These are phyloP conservation scores for Eudyptes chrysolophus DNA, from an alignment of 2,113 vertebrate genomes.

Conservation along the genomic window DNA sequence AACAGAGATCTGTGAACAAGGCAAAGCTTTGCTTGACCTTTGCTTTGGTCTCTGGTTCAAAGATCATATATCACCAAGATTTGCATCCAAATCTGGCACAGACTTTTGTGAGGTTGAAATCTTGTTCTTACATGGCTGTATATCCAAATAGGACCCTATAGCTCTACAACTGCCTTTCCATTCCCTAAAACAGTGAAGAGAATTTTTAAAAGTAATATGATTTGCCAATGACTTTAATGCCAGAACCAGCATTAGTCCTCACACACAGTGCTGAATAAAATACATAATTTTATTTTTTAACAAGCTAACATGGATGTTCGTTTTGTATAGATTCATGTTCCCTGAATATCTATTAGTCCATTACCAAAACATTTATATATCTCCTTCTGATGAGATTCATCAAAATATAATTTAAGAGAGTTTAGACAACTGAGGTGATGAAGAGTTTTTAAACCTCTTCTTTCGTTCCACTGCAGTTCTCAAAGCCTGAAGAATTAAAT, in stretches of 20 bases:
- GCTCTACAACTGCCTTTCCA: neutral
- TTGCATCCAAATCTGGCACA: neutral
- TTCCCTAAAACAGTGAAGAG: neutral
- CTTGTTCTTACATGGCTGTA: neutral
- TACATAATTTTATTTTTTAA: neutral
- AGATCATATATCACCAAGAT: neutral
- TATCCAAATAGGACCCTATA: neutral
- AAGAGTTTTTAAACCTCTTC: neutral
- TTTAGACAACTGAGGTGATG: neutral
- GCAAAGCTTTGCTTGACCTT: neutral
- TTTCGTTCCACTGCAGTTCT: conserved; percentile 50
- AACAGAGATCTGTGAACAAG: neutral
- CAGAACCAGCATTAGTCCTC: neutral
- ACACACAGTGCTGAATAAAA: neutral
- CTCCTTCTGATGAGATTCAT: neutral
- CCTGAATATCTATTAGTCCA: neutral
- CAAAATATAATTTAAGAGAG: neutral
- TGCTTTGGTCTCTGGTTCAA: neutral
- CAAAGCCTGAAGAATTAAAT: conserved; percentile 69
- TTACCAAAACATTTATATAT: neutral
- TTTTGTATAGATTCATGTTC: neutral
- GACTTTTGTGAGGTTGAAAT: neutral
- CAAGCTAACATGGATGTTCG: neutral
- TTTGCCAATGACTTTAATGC: neutral
- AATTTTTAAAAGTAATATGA: neutral